phyloP scores from a whole-genome alignment of 2,888 invertebrate genomes.

The Apodemia mormo region DNA sequence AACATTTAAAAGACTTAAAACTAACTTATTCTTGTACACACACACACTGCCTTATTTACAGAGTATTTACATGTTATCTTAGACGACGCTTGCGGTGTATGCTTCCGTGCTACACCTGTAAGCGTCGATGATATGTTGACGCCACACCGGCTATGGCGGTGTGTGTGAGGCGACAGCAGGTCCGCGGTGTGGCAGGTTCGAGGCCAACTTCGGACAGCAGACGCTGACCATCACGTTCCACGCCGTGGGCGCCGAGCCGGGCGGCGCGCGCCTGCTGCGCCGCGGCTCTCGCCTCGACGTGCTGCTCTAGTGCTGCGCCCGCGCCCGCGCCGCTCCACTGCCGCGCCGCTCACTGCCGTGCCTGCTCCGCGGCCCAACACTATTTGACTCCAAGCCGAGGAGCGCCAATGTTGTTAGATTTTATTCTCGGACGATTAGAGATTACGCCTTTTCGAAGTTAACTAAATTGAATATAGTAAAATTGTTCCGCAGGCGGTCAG shows the following conservation, averaged over 20 bases:
- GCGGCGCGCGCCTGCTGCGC: conserved; percentile 64
- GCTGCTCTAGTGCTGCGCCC: conserved; percentile 53
- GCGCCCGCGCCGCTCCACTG: conserved; percentile 20
- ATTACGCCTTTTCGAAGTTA: conserved; percentile 10
- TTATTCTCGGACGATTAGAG: conserved; percentile 12
- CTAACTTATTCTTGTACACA: too few relatives aligned
- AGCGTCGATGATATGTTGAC: too few relatives aligned
- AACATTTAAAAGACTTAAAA: too few relatives aligned
- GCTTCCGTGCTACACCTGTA: too few relatives aligned
- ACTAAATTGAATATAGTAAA: conserved; percentile 5
- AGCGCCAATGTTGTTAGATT: background rate
- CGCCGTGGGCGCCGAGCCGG: conserved; percentile 43
- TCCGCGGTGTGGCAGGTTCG: conserved; percentile 81
- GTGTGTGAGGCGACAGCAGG: too few relatives aligned
- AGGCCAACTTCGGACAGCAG: conserved; percentile 91
- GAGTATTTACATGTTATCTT: too few relatives aligned
- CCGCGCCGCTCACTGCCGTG: conserved; percentile 16
- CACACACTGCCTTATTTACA: too few relatives aligned
- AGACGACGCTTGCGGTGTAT: too few relatives aligned
- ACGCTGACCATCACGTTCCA: conserved; percentile 89
- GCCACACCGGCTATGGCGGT: too few relatives aligned
- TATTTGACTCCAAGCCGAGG: background rate
- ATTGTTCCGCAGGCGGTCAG: conserved; percentile 12
- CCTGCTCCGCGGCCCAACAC: background rate
- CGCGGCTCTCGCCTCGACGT: conserved; percentile 73